Base-by-base conservation (phyloP, 2,888 invertebrate genomes). In the Galerucella pusilla region DNA sequence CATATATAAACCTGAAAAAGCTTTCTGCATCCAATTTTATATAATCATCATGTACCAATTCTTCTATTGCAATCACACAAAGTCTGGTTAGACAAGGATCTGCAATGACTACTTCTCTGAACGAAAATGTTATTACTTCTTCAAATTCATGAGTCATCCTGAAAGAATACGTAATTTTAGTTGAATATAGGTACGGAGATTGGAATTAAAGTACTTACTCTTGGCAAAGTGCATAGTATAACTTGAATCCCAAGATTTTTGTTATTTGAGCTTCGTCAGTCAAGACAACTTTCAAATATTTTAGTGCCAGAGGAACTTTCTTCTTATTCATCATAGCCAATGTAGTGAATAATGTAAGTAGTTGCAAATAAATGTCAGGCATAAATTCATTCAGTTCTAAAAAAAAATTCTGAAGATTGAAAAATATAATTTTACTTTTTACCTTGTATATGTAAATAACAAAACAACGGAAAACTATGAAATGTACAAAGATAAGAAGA, bases 91-190 rank as follows among this genome's bases (percentile, higher is more conserved):
- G 65, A 54, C 80, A 79, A 6, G 80, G 79, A 64, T 81, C 79
- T 11, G 75, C 77, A 49, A 68, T 68, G 25, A 80, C 80, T 60
- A 82, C 74, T 52, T 82, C 78, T 52, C 67, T 71, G 20, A 81
- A 78, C 25, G 76, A 76, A 63, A 80, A 79, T 45, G 69, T 73
- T 52, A 80, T 78, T n/a, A 82, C 73, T 20, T 78, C 79, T 52
- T 78, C 80, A 75, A 76, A 82, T 70, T 82, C 82, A 28, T 80
- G 81, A 49, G 79, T 80, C 63, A 82, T 78, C 66, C 82, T 82
- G 42, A 77, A 81, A 80, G 45, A 68, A 57, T 42, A 54, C 54
- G 61, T 42, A 42, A 9, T 42, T 5, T 35, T 35, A 35, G 35
- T 35, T 35, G 35, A 35, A 42, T 6, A 73, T 64, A 14, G 16